Evolutionary conservation across 2,113 vertebrate genomes (phyloP).

Genomic region (Mustelus asterias): DNA sequence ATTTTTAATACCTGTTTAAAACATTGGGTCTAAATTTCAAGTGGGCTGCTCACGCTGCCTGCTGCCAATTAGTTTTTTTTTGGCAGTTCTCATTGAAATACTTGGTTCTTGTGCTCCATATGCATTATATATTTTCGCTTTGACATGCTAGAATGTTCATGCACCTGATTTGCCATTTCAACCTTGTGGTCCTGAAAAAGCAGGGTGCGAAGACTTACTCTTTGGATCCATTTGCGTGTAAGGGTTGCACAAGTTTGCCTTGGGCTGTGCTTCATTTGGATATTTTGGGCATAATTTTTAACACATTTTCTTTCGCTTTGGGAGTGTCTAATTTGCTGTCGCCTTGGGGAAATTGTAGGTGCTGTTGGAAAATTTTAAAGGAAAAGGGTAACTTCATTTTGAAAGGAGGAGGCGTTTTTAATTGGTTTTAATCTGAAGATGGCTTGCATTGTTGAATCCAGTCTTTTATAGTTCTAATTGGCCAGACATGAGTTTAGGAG

Average conservation of each 20-base stretch:
- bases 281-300: not conserved
- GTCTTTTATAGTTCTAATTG: not conserved
- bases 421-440: not conserved
- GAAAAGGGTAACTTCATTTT: not conserved
- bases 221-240: not conserved
- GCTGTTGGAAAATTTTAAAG: not conserved
- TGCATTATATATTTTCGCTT: not conserved
- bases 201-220: not conserved
- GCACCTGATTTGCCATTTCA: not conserved
- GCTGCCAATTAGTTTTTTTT: not conserved
- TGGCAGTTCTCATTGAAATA: not conserved
- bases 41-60: not conserved
- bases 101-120: not conserved
- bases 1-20: slow-evolving; percentile 2
- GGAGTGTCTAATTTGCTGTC: not conserved
- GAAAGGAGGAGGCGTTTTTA: not conserved
- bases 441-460: not conserved
- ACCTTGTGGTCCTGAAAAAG: not conserved
- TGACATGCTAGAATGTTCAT: not conserved
- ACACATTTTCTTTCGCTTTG: not conserved
- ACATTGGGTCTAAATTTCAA: not conserved
- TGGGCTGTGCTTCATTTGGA: not conserved
- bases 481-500: not conserved
- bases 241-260: not conserved
- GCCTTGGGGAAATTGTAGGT: not conserved